These are phyloP conservation scores for Prunella himalayana DNA, from an alignment of 2,113 vertebrate genomes.

Conservation along the genomic window DNA sequence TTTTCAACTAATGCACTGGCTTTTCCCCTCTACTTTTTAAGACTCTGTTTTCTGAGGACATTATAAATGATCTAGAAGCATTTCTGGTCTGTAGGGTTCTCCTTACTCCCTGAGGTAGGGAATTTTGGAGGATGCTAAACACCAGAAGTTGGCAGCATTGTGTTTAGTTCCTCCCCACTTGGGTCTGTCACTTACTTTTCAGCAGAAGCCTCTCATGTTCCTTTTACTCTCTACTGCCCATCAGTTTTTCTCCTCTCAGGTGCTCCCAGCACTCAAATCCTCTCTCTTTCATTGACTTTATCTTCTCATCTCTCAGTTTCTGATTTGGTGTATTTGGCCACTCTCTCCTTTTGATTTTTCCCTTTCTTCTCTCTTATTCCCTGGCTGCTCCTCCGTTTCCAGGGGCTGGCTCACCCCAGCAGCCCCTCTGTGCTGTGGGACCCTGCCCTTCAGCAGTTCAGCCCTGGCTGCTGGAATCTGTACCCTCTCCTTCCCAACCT, in stretches of 20 bases:
- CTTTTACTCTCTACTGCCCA: background rate
- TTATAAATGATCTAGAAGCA: background rate
- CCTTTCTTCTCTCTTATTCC: background rate
- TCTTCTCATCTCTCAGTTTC: background rate
- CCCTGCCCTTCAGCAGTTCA: background rate
- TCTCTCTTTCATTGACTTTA: background rate
- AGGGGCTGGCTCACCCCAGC: background rate
- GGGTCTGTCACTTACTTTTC: background rate
- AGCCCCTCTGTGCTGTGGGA: background rate
- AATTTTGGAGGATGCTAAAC: background rate
- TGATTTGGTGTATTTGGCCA: background rate
- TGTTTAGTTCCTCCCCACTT: background rate
- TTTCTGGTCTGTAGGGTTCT: background rate
- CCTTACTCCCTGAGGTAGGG: background rate
- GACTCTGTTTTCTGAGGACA: background rate
- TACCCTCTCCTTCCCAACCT: background rate
- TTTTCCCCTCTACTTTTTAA: background rate
- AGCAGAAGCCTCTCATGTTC: fast-evolving
- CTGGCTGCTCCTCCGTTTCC: background rate
- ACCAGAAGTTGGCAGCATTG: background rate
- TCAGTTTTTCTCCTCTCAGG: background rate
- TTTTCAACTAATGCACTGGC: background rate
- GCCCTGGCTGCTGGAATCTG: background rate
- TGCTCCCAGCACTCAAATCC: background rate
- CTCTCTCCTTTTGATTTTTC: background rate